These are phyloP conservation scores for Rhynchonycteris naso DNA, from an alignment of 2,797 vertebrate species.

Conservation along the genomic window DNA sequence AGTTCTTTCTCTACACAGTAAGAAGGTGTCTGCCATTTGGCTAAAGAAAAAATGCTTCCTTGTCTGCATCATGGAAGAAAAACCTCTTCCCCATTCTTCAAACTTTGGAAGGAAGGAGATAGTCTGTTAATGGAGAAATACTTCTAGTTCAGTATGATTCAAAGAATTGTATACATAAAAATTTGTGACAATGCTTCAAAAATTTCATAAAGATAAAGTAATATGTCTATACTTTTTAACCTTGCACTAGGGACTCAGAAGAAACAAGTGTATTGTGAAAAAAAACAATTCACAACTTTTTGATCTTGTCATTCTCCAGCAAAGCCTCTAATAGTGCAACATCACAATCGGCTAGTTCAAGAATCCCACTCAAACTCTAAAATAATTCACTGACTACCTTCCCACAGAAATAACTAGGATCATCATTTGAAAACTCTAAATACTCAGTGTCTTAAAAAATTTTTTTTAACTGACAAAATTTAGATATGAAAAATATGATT, in stretches of 20 bases:
- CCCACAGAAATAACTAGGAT: constrained; percentile 16
- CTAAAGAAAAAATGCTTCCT: not conserved
- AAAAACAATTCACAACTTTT: constrained; percentile 22
- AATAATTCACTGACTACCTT: constrained; percentile 32
- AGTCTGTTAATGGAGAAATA: not conserved
- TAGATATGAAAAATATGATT: constrained; percentile 19
- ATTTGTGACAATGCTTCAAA: not conserved
- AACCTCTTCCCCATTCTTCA: not conserved
- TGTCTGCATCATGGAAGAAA: not conserved
- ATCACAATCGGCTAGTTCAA: not conserved
- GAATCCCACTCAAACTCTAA: constrained; percentile 9
- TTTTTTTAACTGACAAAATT: not conserved
- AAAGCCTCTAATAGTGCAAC: not conserved
- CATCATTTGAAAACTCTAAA: not conserved
- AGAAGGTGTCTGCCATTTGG: not conserved
- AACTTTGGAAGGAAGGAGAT: not conserved
- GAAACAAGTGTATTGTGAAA: not conserved
- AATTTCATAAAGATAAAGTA: constrained; percentile 7
- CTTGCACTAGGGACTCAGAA: not conserved
- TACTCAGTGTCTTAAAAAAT: not conserved
- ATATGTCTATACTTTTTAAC: not conserved
- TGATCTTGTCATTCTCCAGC: not conserved
- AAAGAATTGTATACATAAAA: not conserved
- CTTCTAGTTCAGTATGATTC: not conserved
- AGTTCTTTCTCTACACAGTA: not conserved